These are phyloP conservation scores for Epistrophe grossulariae DNA, from an alignment of 2,888 invertebrate species.

Conservation along the genomic window DNA sequence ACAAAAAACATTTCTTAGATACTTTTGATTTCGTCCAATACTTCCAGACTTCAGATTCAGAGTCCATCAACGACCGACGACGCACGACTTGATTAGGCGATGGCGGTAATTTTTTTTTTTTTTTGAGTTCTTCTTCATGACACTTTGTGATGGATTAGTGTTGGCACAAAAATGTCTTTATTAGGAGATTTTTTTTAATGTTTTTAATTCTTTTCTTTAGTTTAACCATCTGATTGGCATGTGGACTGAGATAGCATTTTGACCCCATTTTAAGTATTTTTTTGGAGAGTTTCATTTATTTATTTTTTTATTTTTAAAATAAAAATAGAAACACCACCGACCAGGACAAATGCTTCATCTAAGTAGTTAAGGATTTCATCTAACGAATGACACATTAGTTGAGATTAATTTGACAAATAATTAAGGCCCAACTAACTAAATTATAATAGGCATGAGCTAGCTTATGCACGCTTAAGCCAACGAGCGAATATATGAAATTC, in stretches of 20 bases:
- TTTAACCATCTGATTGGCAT: slow-evolving; percentile 32
- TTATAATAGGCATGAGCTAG: too few species aligned
- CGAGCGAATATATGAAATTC: too few species aligned
- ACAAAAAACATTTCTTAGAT: slow-evolving; percentile 1
- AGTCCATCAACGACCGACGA: slow-evolving; percentile 6
- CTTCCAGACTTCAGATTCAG: not conserved
- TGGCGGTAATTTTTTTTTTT: slow-evolving; percentile 49
- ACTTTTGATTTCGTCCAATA: slow-evolving; percentile 62
- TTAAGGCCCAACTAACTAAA: too few species aligned
- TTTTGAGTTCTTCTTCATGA: slow-evolving; percentile 51
- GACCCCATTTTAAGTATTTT: slow-evolving; percentile 4
- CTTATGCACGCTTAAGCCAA: too few species aligned
- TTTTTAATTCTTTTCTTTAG: not conserved
- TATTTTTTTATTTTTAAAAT: too few species aligned
- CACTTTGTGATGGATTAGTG: slow-evolving; percentile 58
- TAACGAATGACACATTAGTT: too few species aligned
- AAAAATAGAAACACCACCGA: too few species aligned
- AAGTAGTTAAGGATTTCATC: too few species aligned
- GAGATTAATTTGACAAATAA: too few species aligned
- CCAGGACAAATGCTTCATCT: too few species aligned
- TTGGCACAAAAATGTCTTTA: slow-evolving; percentile 25
- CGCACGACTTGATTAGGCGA: slow-evolving; percentile 21
- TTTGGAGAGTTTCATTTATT: too few species aligned
- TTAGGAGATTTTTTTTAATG: not conserved
- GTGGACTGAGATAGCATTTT: slow-evolving; percentile 11